Evolutionary conservation across 2,888 invertebrate species (phyloP), one percentile per base, ranked within the genome.

Genomic region (Eremobia ochroleuca): DNA sequence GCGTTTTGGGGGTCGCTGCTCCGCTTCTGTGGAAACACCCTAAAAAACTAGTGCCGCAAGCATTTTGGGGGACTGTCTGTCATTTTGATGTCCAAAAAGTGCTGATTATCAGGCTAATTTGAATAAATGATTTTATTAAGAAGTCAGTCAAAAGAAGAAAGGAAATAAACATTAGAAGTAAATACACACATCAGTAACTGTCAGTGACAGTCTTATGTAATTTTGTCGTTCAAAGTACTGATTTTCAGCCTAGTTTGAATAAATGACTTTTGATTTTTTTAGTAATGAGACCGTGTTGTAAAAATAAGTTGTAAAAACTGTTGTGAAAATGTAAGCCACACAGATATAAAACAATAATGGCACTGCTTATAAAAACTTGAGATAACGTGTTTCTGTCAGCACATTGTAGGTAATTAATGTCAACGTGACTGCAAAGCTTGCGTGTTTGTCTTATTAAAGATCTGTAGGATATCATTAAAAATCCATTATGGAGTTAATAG

Each of bases 401-500:
- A 15, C 28, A 18, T 28, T 77, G 34, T 43, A n/a, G n/a, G n/a
- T n/a, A 75, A 65, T 76, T 37, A n/a, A 21, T n/a, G 21, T 15
- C 25, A 37, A 31, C 72, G 81, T 80, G 81, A 58, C 72, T 55
- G 28, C 9, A 79, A 40, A 49, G 31, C 37, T 58, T 80, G 76
- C 58, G 46, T 76, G 76, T 80, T 37, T 43, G 1, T 80, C 1
- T n/a, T 79, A 18, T n/a, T 80, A 15, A 40, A 46, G 72, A 76
- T 46, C n/a, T 69, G 46, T 34, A 21, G 28, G 76, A 80, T 46
- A 58, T 21, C 5, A 58, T 37, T 34, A 46, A 80, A 31, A 34
- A 34, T 13, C 28, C 13, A 68, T 28, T 55, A 28, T 6, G 3
- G 21, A 43, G 5, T 79, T 43, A n/a, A n/a, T n/a, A 28, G 18